Conservation (phyloP, 2,797 vertebrate genomes). For the Lophotriccus pileatus region DNA sequence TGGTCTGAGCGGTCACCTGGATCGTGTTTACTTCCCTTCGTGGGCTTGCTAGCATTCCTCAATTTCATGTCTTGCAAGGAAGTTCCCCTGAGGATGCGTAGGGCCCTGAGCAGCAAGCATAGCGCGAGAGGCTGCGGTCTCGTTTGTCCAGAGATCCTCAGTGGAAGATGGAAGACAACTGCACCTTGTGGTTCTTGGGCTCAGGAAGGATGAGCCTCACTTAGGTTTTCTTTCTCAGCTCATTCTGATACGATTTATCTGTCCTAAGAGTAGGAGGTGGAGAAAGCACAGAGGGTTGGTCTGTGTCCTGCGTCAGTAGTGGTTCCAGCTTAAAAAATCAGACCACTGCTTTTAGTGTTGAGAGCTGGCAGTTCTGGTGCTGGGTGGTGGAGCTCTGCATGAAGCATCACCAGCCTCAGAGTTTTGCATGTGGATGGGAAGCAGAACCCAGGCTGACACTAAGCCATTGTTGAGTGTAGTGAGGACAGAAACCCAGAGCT, state of each 20-base stretch:
- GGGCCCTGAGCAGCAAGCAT: neutral
- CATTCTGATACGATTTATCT: neutral
- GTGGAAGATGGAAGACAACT: neutral
- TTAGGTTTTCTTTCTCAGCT: neutral
- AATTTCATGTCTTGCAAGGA: neutral
- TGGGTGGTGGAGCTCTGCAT: neutral
- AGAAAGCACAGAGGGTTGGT: neutral
- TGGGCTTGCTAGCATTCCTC: neutral
- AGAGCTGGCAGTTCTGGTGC: neutral
- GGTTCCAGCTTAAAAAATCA: neutral
- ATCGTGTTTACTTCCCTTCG: neutral
- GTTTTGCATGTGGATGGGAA: neutral
- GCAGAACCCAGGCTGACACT: neutral
- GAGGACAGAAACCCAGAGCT: neutral
- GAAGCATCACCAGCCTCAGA: neutral
- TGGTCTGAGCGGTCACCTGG: neutral
- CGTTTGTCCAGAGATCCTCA: neutral
- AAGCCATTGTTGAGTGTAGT: rapidly evolving
- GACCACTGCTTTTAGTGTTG: neutral
- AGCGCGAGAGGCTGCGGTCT: neutral
- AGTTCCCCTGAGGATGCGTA: neutral
- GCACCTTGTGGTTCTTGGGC: neutral
- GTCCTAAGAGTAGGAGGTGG: neutral
- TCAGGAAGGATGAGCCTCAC: neutral
- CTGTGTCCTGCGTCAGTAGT: neutral